Evolutionary conservation across 2,888 invertebrate genomes (phyloP).

Genomic region (Horisme vitalbata): DNA sequence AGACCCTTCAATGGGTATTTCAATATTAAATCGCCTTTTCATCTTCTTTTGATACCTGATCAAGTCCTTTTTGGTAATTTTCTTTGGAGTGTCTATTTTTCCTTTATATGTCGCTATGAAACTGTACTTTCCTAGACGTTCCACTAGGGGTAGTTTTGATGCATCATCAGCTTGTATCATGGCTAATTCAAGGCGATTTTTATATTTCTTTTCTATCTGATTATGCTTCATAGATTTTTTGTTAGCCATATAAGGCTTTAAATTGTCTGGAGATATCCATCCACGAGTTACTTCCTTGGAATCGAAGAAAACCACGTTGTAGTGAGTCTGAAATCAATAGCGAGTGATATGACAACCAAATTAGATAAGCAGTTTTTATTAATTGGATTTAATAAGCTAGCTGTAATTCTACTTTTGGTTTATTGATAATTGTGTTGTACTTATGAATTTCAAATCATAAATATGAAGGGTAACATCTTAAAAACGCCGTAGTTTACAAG

Average conservation of each 20-base stretch:
- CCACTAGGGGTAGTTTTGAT: slow-evolving; percentile 45
- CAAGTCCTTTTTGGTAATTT: slow-evolving; percentile 49
- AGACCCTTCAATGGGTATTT: slow-evolving; percentile 49
- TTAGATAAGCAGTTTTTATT: too few species aligned
- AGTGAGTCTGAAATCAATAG: slow-evolving; percentile 71
- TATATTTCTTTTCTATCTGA: slow-evolving; percentile 44
- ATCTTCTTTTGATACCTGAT: slow-evolving; percentile 51
- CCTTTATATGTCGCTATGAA: slow-evolving; percentile 73
- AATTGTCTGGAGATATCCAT: slow-evolving; percentile 66
- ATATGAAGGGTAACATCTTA: too few species aligned
- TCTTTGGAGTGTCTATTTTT: slow-evolving; percentile 57
- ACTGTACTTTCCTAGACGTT: slow-evolving; percentile 68
- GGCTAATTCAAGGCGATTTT: slow-evolving; percentile 58
- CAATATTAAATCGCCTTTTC: slow-evolving; percentile 57
- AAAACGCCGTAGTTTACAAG: too few species aligned
- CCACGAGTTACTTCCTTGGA: slow-evolving; percentile 60
- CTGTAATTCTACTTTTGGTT: too few species aligned
- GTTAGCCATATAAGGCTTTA: slow-evolving; percentile 59
- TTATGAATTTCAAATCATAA: too few species aligned
- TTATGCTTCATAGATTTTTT: slow-evolving; percentile 41
- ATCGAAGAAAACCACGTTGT: slow-evolving; percentile 82
- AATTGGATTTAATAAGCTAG: too few species aligned
- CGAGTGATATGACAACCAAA: too few species aligned
- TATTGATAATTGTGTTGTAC: too few species aligned
- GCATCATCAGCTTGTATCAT: slow-evolving; percentile 69